Percentiles rank a stretch among this genome's conserved stretches.
Evolutionary conservation across 2,797 vertebrate species (phyloP).

Genomic region (Phoebastria nigripes): DNA sequence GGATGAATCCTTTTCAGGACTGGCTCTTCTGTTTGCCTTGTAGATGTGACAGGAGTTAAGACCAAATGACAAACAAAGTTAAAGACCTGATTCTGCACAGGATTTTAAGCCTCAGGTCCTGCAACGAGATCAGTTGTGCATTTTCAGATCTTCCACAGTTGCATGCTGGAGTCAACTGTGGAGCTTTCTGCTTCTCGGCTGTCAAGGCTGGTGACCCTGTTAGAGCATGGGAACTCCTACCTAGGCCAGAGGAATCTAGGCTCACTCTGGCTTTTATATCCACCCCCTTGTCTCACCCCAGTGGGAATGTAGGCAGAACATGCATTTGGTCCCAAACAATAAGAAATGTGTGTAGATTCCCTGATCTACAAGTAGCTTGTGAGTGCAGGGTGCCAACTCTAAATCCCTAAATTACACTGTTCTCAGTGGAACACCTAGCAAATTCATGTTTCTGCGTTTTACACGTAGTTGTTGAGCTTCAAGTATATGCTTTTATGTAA

Average conservation of each 20-base stretch:
- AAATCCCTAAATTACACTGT: neutral
- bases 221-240: neutral
- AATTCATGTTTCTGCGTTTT: neutral
- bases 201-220: neutral
- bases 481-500: neutral
- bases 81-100: neutral
- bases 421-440: neutral
- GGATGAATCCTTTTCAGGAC: neutral
- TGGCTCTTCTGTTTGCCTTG: neutral
- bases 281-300: neutral
- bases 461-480: neutral
- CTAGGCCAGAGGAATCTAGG: neutral
- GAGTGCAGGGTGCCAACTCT: neutral
- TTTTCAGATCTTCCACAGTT: neutral
- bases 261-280: neutral
- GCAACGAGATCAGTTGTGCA: neutral
- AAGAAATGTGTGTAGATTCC: neutral
- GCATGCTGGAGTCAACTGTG: neutral
- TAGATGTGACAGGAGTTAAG: neutral
- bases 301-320: neutral
- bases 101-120: neutral
- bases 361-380: neutral
- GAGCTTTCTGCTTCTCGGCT: neutral
- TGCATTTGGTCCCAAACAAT: neutral
- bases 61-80: neutral